These are phyloP conservation scores for Yponomeuta malinellus DNA, from an alignment of 2,888 invertebrate species.

Conservation along the genomic window DNA sequence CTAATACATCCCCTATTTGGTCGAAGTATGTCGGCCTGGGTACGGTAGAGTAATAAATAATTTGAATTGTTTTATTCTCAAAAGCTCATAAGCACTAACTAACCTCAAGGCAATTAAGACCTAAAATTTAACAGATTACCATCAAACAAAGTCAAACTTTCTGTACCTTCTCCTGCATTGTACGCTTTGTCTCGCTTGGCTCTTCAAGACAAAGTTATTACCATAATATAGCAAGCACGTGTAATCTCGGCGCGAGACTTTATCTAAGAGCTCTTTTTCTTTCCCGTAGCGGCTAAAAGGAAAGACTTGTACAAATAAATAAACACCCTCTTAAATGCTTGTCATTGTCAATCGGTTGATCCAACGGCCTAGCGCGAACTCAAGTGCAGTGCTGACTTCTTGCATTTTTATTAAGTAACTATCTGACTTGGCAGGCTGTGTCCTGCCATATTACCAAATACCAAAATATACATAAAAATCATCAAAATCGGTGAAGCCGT, in stretches of 20 bases:
- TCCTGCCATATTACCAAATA: no score
- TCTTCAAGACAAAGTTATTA: constrained; percentile 44
- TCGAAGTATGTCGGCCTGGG: no score
- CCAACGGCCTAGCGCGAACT: constrained; percentile 26
- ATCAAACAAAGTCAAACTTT: neutral
- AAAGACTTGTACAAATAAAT: constrained; percentile 73
- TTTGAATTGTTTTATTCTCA: no score
- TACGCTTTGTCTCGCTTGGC: neutral
- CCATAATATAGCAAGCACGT: constrained; percentile 46
- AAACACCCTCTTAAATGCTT: constrained; percentile 67
- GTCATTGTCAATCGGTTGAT: constrained; percentile 71
- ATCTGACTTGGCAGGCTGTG: no score
- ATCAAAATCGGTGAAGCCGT: no score
- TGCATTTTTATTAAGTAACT: neutral
- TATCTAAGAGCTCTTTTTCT: constrained; percentile 69
- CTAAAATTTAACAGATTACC: no score
- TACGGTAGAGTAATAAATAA: no score
- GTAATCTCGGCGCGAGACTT: constrained; percentile 43
- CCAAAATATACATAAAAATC: no score
- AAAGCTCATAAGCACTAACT: no score
- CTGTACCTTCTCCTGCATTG: neutral
- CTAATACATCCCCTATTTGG: no score
- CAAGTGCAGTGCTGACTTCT: neutral
- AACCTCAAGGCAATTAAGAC: no score
- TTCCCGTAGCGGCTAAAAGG: constrained; percentile 63